phyloP scores from a whole-genome alignment of 2,797 vertebrate genomes.

The Myripristis jacobus region DNA sequence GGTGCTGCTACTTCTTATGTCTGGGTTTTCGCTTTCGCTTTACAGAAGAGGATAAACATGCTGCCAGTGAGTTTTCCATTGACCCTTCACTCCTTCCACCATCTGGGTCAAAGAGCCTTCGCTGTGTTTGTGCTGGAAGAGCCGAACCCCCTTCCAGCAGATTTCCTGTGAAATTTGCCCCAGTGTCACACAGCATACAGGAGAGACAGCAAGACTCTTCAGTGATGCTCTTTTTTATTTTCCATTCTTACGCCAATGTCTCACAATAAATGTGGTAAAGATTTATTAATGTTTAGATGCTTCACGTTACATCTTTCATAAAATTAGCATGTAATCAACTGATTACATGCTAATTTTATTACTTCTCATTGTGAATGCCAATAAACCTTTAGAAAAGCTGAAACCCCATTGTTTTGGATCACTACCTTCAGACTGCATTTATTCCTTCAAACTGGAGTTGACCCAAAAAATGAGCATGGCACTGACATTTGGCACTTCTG shows the following conservation, averaged over 20 bases:
- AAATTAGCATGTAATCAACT: constrained; percentile 35
- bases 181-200: too few relatives aligned
- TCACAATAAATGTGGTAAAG: constrained; percentile 9
- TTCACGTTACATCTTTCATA: not conserved
- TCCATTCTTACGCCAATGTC: constrained; percentile 12
- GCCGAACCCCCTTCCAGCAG: not conserved
- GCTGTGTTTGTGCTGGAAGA: constrained; percentile 1
- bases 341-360: too few relatives aligned
- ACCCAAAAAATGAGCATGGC: constrained; percentile 33
- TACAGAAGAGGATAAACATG: constrained; percentile 30
- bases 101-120: constrained; percentile 31
- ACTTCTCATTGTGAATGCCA: constrained; percentile 4
- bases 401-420: too few relatives aligned
- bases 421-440: not conserved
- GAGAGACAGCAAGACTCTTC: not conserved
- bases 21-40: constrained; percentile 2
- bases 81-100: constrained; percentile 31
- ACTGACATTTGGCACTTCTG: too few relatives aligned
- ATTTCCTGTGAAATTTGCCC: constrained; percentile 5
- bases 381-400: too few relatives aligned
- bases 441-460: not conserved
- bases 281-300: constrained; percentile 39
- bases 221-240: not conserved
- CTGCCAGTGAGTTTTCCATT: constrained; percentile 16
- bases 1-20: constrained; percentile 4